Base-by-base conservation (phyloP, 2,888 invertebrate genomes). In the Erebia epiphron region DNA sequence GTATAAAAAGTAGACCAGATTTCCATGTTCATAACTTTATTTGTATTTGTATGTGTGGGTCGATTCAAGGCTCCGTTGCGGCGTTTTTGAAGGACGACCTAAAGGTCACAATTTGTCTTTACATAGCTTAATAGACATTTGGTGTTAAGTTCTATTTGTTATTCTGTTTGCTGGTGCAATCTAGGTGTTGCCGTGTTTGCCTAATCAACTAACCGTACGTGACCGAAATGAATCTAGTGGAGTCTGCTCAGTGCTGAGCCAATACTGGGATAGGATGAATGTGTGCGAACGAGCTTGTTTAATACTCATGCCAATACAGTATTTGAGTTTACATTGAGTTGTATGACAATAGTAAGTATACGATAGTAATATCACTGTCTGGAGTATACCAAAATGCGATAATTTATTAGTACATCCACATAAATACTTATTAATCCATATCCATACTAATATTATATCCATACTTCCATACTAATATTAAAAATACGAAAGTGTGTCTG, bases 121-220 rank as follows among this genome's bases (percentile, higher is more conserved):
- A 68, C 67, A 67, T n/a, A 35, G 67, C 67, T 67, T 64, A 72
- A 62, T 67, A 64, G 58, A 46, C 54, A 54, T 70, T 60, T 60
- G 67, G 46, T 65, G 65, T 67, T 72, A 43, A 56, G 49, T 52
- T 60, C 72, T 64, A 70, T 70, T 70, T 70, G 69, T 70, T 72
- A 70, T 73, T 68, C 68, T 35, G 65, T 70, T 68, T 73, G 70
- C 67, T 68, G 61, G 72, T 69, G 64, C 68, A 68, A 66, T 69
- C 68, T 64, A 72, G 75, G 72, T 74, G 72, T 77, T 70, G 70
- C 65, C 65, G 49, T 75, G 73, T 76, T 75, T 75, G 74, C 70
- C 71, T 75, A 77, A 78, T 78, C 75, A 78, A 74, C 75, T 75
- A 71, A 72, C 72, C 66, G 75, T 75, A 76, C 78, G 78, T 75